Evolutionary conservation across 2,113 vertebrate genomes (phyloP).

Genomic region (Pituophis catenifer): DNA sequence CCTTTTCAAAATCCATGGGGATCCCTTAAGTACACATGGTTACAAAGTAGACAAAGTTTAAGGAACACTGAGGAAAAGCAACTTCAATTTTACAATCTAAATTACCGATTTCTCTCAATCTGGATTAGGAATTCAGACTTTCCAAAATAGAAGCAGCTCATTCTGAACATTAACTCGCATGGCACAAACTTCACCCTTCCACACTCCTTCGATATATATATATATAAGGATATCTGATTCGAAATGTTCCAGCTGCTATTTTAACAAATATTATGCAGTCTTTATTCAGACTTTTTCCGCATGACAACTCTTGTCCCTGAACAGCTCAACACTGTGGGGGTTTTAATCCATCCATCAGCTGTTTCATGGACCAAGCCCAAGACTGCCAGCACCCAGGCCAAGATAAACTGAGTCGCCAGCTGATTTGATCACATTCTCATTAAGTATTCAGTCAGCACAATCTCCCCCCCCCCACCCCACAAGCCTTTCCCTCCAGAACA

Average conservation of each 20-base stretch:
- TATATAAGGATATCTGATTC: background rate
- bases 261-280: conserved; percentile 26
- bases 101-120: background rate
- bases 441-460: background rate
- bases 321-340: background rate
- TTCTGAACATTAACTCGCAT: background rate
- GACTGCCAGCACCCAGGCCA: background rate
- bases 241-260: conserved; percentile 24
- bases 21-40: background rate
- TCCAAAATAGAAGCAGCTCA: background rate
- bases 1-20: background rate
- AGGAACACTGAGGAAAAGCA: background rate
- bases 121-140: background rate
- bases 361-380: conserved; percentile 42
- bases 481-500: conserved; percentile 29
- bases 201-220: background rate
- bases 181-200: background rate
- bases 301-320: conserved; percentile 25
- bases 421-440: background rate
- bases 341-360: conserved; percentile 24
- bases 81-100: background rate
- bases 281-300: conserved; percentile 27
- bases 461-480: background rate
- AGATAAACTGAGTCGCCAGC: conserved; percentile 13
- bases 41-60: background rate